Evolutionary conservation across 2,888 invertebrate genomes (phyloP).

Genomic region (Hedychridium roseum): DNA sequence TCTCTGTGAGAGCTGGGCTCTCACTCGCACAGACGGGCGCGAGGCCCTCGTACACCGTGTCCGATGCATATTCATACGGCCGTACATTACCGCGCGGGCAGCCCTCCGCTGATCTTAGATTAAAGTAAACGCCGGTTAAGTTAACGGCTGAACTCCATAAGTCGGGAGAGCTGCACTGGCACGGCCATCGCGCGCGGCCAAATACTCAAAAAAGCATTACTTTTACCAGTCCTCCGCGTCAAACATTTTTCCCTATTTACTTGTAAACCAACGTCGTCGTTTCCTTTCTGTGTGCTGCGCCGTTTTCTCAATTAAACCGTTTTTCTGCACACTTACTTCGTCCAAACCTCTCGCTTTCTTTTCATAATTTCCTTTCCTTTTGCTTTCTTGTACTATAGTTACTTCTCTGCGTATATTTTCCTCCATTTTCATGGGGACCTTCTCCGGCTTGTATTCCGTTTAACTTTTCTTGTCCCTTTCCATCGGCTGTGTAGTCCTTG

Average conservation of each 20-base stretch:
- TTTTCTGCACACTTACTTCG: neutral
- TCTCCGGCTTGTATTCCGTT: no score
- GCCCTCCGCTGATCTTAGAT: slow-evolving; percentile 61
- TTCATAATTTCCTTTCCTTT: neutral
- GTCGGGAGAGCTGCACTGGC: slow-evolving; percentile 53
- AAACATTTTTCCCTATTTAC: no score
- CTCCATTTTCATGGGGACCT: neutral
- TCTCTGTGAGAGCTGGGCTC: no score
- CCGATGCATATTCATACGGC: slow-evolving; percentile 63
- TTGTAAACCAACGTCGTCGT: no score
- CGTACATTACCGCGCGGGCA: slow-evolving; percentile 56
- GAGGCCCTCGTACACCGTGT: slow-evolving; percentile 54
- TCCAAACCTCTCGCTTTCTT: neutral
- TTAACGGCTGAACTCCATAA: slow-evolving; percentile 64
- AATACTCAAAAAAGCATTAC: no score
- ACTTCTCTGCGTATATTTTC: neutral
- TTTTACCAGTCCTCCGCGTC: no score
- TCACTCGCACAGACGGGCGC: slow-evolving; percentile 14
- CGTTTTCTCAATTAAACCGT: neutral
- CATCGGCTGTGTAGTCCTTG: neutral
- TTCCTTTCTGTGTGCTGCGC: no score
- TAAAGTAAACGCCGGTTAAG: slow-evolving; percentile 65
- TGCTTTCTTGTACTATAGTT: neutral
- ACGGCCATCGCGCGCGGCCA: slow-evolving; percentile 50
- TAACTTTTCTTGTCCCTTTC: no score